Evolutionary conservation across 1,140 invertebrate genomes (phyloP).

Genomic region (Goniozus legneri): DNA sequence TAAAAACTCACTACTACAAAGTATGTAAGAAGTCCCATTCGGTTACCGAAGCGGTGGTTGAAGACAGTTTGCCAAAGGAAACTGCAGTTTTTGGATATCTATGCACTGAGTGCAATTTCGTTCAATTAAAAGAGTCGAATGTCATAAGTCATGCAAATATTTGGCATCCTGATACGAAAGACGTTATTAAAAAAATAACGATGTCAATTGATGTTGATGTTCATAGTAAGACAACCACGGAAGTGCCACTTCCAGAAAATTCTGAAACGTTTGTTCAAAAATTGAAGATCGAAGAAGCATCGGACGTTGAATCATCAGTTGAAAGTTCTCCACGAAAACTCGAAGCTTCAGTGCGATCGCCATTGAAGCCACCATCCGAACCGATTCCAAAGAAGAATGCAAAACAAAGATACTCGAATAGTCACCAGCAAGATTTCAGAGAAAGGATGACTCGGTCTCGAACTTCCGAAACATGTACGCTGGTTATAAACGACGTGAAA

Average conservation of each 20-base stretch:
- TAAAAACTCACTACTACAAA: conserved; percentile 53
- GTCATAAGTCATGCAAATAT: conserved; percentile 60
- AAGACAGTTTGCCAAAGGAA: conserved; percentile 31
- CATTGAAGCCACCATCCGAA: no score
- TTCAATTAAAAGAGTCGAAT: conserved; percentile 61
- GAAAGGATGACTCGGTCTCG: neutral
- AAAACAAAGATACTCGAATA: neutral
- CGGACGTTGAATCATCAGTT: conserved; percentile 8
- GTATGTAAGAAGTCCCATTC: conserved; percentile 32
- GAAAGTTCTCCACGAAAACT: conserved; percentile 8
- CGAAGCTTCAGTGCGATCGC: no score
- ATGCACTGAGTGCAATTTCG: conserved; percentile 65
- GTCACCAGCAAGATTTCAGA: neutral
- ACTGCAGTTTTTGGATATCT: conserved; percentile 60
- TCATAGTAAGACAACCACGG: conserved; percentile 1
- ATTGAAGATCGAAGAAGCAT: conserved; percentile 18
- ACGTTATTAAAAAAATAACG: conserved; percentile 51
- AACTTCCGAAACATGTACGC: neutral
- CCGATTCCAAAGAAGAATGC: conserved; percentile 9
- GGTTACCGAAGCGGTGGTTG: conserved; percentile 23
- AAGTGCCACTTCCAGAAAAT: neutral
- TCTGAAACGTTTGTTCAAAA: conserved; percentile 3
- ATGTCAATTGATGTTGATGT: conserved; percentile 41
- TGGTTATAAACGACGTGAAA: neutral
- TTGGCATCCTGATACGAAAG: conserved; percentile 46